These are phyloP conservation scores for Vireo altiloquus DNA, from an alignment of 2,113 vertebrate genomes.

Conservation along the genomic window DNA sequence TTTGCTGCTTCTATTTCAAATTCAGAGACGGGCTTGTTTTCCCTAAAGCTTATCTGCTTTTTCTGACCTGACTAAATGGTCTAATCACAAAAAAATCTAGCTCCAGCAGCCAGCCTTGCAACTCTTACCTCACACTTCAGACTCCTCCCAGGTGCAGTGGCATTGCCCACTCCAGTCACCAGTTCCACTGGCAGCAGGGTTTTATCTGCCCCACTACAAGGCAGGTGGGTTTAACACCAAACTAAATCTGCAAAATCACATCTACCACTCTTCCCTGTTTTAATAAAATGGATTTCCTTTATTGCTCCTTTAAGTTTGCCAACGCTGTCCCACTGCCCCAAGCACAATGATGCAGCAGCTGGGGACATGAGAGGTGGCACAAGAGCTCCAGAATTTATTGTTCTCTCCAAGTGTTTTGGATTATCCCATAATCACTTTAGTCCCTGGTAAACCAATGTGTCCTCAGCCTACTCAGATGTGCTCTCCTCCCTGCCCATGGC, in stretches of 20 bases:
- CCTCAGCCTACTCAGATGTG: neutral
- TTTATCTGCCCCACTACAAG: neutral
- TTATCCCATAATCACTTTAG: neutral
- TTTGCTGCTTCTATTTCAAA: conserved; percentile 45
- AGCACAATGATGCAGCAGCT: neutral
- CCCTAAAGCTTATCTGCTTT: conserved; percentile 21
- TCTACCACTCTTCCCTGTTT: neutral
- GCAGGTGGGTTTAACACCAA: neutral
- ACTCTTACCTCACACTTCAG: neutral
- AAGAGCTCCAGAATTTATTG: neutral
- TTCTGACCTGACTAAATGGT: neutral
- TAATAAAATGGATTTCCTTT: neutral
- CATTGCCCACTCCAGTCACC: neutral
- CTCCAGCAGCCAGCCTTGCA: neutral
- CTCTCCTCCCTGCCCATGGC: neutral
- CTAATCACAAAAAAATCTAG: neutral
- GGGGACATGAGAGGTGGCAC: neutral
- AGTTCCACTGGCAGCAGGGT: neutral
- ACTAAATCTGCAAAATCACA: neutral
- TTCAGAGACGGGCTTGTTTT: conserved; percentile 38
- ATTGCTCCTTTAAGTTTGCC: neutral
- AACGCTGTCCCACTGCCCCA: neutral
- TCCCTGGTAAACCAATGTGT: neutral
- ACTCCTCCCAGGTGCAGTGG: neutral
- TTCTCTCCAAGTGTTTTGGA: neutral